Base-by-base conservation (phyloP, 2,888 invertebrate genomes). In the Lacanobia oleracea region DNA sequence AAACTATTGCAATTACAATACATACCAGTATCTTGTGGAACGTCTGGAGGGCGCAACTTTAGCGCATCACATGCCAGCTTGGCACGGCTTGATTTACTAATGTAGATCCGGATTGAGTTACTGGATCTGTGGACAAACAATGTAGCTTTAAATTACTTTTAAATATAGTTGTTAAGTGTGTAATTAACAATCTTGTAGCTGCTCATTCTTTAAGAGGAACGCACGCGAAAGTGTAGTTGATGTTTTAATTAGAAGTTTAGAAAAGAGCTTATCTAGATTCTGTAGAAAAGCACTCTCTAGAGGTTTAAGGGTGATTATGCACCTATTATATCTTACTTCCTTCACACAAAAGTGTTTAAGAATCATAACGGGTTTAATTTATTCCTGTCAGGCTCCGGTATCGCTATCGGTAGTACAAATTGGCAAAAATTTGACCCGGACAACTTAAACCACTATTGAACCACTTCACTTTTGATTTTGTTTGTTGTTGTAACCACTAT, bases 61-160 rank as follows among this genome's bases (percentile, higher is more conserved):
- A 77, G 40, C 56, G 56, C 66, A 67, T 78, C 78, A 76, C 86
- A 86, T 57, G 75, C 71, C 77, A 86, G 73, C 80, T 66, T 86
- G 74, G 37, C 77, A 12, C 73, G 75, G 45, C 67, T 75, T 72
- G 69, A 72, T 79, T 75, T 79, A 75, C 64, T 77, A 56, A 64
- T 59, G 66, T 75, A 64, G 23, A 72, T 45, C 67, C 60, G 67
- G 37, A 76, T 71, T 21, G 70, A 67, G 60, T 65, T 51, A 59
- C 59, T 75, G 48, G 67, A 27, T 61, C 85, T 86, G 83, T 33
- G 63, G 64, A 84, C 75, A 84, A 79, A 72, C 61, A 53, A 57
- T 56, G 9, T 56, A 12, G 23, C 18, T 43, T 57, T 59, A 62
- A 64, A 62, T 62, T 68, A 57, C 60, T 64, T 73, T 60, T 64